Evolutionary conservation across 2,888 invertebrate genomes (phyloP), one percentile per base, ranked within the genome.

Genomic region (Clivina fossor): DNA sequence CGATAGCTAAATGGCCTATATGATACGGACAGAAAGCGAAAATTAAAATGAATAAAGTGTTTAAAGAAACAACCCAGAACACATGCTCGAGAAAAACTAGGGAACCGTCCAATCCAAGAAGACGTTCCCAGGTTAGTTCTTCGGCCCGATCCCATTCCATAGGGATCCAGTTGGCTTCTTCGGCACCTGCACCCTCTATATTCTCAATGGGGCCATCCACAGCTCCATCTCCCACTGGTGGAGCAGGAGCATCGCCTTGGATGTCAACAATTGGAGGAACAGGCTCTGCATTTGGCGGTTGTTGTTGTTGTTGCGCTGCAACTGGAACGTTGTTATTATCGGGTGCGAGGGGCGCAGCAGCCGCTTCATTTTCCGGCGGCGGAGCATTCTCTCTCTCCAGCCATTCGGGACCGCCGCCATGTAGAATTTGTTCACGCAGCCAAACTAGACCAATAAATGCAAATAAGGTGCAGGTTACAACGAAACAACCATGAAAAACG

Each of bases 61-160:
- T 98, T 20, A 99, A 76, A 0, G 96, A 95, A 15, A 98, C 93
- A 18, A 98, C 96, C 98, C 98, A 99, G 71, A 99, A 97, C 0
- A 99, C 97, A 77, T 99, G 98, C 72, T 99, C 99, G 49, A 99
- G 75, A 71, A 99, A 99, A 41, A 96, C 90, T 66, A 98, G 82
- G 0, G 97, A 97, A 0, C 98, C 98, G 74, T 99, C 98, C 7
- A 99, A 75, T 0, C 98, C 98, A 1, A 99, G 78, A 4, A 99
- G 77, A 61, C 96, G 82, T 71, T 99, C 98, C 99, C 99, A 99
- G 0, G 98, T 99, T 19, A 99, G 76, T 72, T 99, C 99, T 69
- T 97, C 99, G 0, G 95, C 95, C 60, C 96, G 80, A 70, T 98
- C 97, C 96, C 96, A 98, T 69, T 97, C 97, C 82, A 97, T 93